Evolutionary conservation across 2,113 vertebrate genomes (phyloP), one percentile per base, ranked within the genome.

Genomic region (Mastomys coucha): DNA sequence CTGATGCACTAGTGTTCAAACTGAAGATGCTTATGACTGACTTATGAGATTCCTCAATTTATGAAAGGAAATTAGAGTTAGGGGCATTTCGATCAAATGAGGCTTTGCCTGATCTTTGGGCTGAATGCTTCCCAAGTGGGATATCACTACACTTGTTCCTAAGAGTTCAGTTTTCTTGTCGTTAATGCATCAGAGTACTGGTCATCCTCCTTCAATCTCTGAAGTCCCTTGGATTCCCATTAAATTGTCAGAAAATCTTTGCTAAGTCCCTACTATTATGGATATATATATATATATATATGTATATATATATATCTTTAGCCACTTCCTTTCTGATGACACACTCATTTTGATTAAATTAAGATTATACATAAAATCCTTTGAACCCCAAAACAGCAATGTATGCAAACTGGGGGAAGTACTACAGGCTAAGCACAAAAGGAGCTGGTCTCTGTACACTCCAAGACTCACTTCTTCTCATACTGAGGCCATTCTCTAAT

Each of bases 31-130:
- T 73, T 14, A 0, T 19, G 56, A 60, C n/a, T 39, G 39, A 65
- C 51, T 90, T 31, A 69, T 60, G 72, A 87, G 63, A 86, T 60
- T 56, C 87, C 39, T 97, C 39, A 33, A 28, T 80, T 49, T 81
- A 2, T 7, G 19, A 92, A 92, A 26, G 51, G 49, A 92, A 91
- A 84, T 39, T 80, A 22, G 31, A 6, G 7, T 39, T 72, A 2
- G 7, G 8, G 33, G 73, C 7, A 31, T 0, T 93, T 22, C 16
- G 42, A 5, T 82, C 76, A 86, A 91, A 93, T 33, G 12, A 73
- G 70, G 33, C 16, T 93, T 93, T 76, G 28, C 72, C 73, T 94
- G 24, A 53, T 65, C 92, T 89, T 92, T 69, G 42, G 22, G 31
- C 45, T 7, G n/a, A 14, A 58, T 69, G 31, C 63, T 39, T 63